Base-by-base conservation (phyloP, 2,888 invertebrate genomes). In the Eumerus sabulonum region DNA sequence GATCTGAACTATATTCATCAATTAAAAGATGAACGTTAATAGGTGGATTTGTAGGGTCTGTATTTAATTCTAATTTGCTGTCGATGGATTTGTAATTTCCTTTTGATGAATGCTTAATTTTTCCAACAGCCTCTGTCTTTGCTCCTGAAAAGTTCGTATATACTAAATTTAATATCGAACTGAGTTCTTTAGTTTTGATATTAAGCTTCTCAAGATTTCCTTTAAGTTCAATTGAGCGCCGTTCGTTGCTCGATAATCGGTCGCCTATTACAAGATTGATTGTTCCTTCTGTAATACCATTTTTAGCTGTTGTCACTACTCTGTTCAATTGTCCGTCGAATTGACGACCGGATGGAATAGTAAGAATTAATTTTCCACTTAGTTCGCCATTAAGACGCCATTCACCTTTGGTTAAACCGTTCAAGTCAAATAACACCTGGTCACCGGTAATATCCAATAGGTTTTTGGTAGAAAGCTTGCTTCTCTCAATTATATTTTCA, bases 401-500 rank as follows among this genome's bases (percentile, higher is more conserved):
- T 1, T 86, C 86, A 1, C 86, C 87, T 36, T 87, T 87, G 0
- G 82, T 54, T 0, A 36, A 71, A 0, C 84, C 85, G 63, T 79
- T 85, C 0, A 84, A 84, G 17, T 88, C 86, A 9, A 89, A 77
- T 16, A 88, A 86, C 7, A 91, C 82, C 70, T 90, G 91, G 53
- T 91, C 87, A 0, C 89, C 89, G 1, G 90, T 85, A 2, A 91
- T 72, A 45, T 91, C 90, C 0, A 92, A 76, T 1, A 88, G 83
- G 82, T 92, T 93, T 84, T 93, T 94, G 0, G 94, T 92, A 18
- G 93, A 92, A 0, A 94, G 45, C 1, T 90, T 88, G 7, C 89
- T 89, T 4, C 90, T 36, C 89, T 86, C 91, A 0, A 90, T 82
- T 77, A 91, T 91, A 63, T 91, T 92, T 79, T 91, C 90, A 0